Conservation (phyloP, 2,888 invertebrate genomes). For the Trichopoda pennipes region DNA sequence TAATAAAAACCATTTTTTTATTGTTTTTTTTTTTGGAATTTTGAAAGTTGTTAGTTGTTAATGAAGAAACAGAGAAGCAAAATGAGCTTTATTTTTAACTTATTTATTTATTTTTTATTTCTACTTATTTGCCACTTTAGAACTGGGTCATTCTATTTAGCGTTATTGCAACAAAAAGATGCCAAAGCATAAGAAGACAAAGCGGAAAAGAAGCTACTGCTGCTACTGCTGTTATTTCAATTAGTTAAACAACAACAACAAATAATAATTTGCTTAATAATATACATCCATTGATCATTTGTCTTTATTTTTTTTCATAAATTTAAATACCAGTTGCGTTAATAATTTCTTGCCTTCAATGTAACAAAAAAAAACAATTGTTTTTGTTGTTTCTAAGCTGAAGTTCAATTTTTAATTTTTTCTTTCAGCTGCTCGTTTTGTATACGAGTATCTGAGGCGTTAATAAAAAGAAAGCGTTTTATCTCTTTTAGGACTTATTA, state of each 20-base stretch:
- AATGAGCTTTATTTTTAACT: constrained; percentile 68
- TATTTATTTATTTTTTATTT: constrained; percentile 20
- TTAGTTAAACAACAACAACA: constrained; percentile 45
- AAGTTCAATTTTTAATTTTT: constrained; percentile 51
- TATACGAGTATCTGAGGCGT: constrained; percentile 11
- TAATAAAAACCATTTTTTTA: too few relatives aligned
- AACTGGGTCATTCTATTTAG: constrained; percentile 66
- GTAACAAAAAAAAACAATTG: constrained; percentile 25
- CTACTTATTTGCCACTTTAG: constrained; percentile 33
- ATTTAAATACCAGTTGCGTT: constrained; percentile 60
- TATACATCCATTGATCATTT: constrained; percentile 54
- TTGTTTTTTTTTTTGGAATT: constrained; percentile 50
- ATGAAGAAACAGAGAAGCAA: constrained; percentile 6
- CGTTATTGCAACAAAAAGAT: constrained; percentile 19
- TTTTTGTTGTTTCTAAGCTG: constrained; percentile 26
- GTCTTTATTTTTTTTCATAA: background rate
- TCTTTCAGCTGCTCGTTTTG: constrained; percentile 12
- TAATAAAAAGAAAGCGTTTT: constrained; percentile 63
- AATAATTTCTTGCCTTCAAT: constrained; percentile 29
- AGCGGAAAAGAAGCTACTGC: constrained; percentile 26
- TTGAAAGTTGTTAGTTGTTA: constrained; percentile 67
- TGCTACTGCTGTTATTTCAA: constrained; percentile 47
- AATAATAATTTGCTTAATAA: constrained; percentile 29
- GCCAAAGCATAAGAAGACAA: background rate
- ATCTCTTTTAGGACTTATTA: background rate